A percentile compares a stretch with the other conserved stretches of the same genome.
phyloP scores from a whole-genome alignment of 2,888 invertebrate species.

The Microchrysa polita region DNA sequence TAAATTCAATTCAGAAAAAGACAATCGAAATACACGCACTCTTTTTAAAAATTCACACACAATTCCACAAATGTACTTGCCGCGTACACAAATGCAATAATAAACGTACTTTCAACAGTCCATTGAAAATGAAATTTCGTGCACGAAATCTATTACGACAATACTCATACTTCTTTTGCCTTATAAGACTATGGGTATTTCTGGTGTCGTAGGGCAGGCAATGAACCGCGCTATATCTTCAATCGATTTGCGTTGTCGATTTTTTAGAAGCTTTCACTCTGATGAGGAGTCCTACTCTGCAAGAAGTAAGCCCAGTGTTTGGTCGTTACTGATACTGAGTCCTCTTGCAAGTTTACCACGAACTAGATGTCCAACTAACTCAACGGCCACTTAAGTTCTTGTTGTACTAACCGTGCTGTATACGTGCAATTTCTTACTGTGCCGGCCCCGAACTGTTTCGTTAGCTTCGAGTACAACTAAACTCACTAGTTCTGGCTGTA shows the following conservation, averaged over 20 bases:
- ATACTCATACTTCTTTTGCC: not conserved
- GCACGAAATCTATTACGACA: conserved; percentile 14
- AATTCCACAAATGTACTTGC: not conserved
- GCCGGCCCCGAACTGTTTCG: conserved; percentile 28
- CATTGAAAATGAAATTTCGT: conserved; percentile 35
- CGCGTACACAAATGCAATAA: too few species aligned
- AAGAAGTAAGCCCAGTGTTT: too few species aligned
- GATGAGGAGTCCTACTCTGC: too few species aligned
- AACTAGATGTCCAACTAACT: not conserved
- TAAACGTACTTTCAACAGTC: not conserved
- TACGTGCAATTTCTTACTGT: conserved; percentile 9
- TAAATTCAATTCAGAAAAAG: not conserved
- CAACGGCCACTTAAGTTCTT: not conserved
- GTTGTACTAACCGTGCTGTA: not conserved
- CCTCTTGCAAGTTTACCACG: conserved; percentile 11
- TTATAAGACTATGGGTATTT: not conserved
- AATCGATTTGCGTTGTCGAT: not conserved
- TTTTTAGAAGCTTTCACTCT: conserved; percentile 20
- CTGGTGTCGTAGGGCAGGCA: too few species aligned
- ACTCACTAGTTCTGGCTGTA: not conserved
- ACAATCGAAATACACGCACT: not conserved
- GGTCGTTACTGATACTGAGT: not conserved
- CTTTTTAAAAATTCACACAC: conserved; percentile 5
- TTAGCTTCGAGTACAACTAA: too few species aligned
- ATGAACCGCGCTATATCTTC: conserved; percentile 12